Base-by-base conservation (phyloP, 2,888 invertebrate genomes). In the Acanthacorydalis orientalis region DNA sequence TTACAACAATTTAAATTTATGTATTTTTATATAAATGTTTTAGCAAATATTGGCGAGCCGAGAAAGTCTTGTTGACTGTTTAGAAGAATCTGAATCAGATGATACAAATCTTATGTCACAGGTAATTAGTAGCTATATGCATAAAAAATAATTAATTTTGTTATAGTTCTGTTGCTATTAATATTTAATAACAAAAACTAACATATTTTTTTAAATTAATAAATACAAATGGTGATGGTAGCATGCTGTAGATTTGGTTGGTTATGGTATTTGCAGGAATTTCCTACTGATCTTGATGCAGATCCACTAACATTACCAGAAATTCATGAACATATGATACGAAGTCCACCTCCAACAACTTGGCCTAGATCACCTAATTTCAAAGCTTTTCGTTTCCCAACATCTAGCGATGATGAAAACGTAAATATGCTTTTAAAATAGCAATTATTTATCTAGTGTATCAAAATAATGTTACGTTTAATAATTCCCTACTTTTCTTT, bases 301-400 rank as follows among this genome's bases (percentile, higher is more conserved):
- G 83, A 84, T 60, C 83, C 83, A 0, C 60, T 83, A 53, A 79
- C 81, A 23, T 64, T 85, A 50, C 83, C 83, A 52, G 84, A 84
- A 64, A 80, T 85, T 48, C 86, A 86, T 57, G 83, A 86, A 59
- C 84, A 86, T 60, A 77, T 86, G 74, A 84, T 86, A 45, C 70
- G 86, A 50, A 84, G 83, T 53, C 86, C 86, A 31, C 86, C 86
- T 2, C 86, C 86, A 0, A 82, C 77, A 15, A 78, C 77, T 52
- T 83, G 84, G 83, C 81, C 83, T 31, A 68, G 71, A 54, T 70
- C 73, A 38, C 73, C 75, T n/a, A 68, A 68, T 57, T 69, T 65
- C 54, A 64, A 61, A 54, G 64, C 72, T 48, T 76, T 77, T 57
- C 69, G 72, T 53, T 76, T 76, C 57, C 72, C 75, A 2, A 65